Evolutionary conservation across 2,888 invertebrate genomes (phyloP).

Genomic region (Acleris sparsana): DNA sequence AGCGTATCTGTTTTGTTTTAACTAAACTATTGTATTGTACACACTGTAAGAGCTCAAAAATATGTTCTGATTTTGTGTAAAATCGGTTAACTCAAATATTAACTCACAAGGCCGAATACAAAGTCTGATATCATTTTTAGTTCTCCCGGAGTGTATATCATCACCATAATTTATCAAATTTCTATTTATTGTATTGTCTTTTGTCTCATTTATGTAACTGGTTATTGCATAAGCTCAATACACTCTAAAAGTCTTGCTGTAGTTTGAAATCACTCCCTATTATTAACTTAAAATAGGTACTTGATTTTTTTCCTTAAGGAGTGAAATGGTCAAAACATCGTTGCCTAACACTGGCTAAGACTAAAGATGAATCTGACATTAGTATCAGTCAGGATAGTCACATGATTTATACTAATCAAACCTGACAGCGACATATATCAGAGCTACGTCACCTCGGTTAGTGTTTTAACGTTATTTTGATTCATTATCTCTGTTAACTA

Average conservation of each 20-base stretch:
- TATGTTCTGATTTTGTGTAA: too few relatives aligned
- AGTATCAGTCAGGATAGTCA: not conserved
- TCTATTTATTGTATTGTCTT: conserved; percentile 17
- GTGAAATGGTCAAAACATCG: not conserved
- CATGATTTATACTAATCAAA: not conserved
- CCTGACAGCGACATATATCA: not conserved
- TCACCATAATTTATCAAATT: conserved; percentile 2
- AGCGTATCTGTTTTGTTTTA: conserved; percentile 16
- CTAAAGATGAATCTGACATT: not conserved
- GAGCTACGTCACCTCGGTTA: not conserved
- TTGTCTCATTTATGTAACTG: conserved; percentile 38
- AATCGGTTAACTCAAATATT: too few relatives aligned
- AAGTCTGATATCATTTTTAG: too few relatives aligned
- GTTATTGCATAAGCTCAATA: conserved; percentile 54
- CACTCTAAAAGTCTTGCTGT: not conserved
- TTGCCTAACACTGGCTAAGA: not conserved
- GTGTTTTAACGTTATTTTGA: not conserved
- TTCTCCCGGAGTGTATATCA: not conserved
- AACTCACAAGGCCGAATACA: too few relatives aligned
- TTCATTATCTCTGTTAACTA: not conserved
- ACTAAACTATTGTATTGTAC: not conserved
- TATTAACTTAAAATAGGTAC: not conserved
- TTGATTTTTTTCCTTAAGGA: not conserved
- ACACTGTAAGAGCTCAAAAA: too few relatives aligned
- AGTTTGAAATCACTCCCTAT: not conserved